Evolutionary conservation across 2,888 invertebrate species (phyloP), one percentile per base, ranked within the genome.

Genomic region (Priapulus caudatus): DNA sequence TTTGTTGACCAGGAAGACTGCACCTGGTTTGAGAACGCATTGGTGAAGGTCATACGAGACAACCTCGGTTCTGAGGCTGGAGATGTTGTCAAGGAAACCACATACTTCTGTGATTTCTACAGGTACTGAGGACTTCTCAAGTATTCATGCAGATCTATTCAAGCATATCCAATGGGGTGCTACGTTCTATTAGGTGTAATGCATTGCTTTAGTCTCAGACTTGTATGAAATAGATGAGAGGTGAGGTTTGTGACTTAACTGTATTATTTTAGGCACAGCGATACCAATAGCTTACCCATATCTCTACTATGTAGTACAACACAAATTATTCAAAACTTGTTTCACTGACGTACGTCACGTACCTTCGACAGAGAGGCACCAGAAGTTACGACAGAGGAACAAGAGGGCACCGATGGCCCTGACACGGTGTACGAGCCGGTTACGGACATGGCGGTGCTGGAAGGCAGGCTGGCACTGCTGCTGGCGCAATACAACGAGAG

Each of bases 341-440:
- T n/a, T n/a, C n/a, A n/a, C n/a, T n/a, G n/a, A n/a, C n/a, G n/a
- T n/a, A n/a, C n/a, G n/a, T n/a, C n/a, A n/a, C n/a, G n/a, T n/a
- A n/a, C n/a, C n/a, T n/a, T n/a, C n/a, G n/a, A 19, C 63, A 84
- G 88, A 71, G 93, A 95, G 73, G 93, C 93, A 16, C 92, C 93
- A 4, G 95, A 95, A 71, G 92, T 93, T 0, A 93, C 93, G 0
- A 93, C 92, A 1, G 95, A 95, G 72, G 95, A 95, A 76, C 87
- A 88, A 2, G 93, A 93, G 74, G 93, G 72, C 62, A 61, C 89
- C 4, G 93, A 95, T 68, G 90, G 91, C 82, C 93, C 92, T 71
- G 75, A 93, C 2, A 92, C 92, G 74, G 88, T 93, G 1, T 93
- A 93, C 70, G 93, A 95, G 72, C 92, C 93, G 2, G 88, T 57